Conservation (phyloP, 2,797 vertebrate species). For the Enteromius mattozi region DNA sequence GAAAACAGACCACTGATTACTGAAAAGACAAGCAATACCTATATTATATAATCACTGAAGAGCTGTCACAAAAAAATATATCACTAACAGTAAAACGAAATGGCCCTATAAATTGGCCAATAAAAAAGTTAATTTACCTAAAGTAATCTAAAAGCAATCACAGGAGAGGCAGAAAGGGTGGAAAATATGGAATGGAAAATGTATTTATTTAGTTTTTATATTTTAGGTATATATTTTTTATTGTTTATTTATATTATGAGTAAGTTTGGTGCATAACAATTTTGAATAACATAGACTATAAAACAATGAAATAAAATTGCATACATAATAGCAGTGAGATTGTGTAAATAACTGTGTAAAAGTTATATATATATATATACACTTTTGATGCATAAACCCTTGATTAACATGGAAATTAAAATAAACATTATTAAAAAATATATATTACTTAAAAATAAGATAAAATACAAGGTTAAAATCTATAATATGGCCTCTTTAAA, state of each 20-base stretch:
- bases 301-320: too few relatives aligned
- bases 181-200: too few relatives aligned
- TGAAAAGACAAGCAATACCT: neutral
- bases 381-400: neutral
- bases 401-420: neutral
- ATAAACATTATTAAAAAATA: neutral
- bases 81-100: neutral
- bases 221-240: too few relatives aligned
- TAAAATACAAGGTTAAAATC: neutral
- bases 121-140: neutral
- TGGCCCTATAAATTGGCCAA: neutral
- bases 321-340: too few relatives aligned
- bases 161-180: neutral
- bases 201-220: neutral
- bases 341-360: neutral
- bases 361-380: neutral
- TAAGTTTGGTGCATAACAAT: neutral
- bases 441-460: neutral
- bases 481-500: neutral
- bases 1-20: neutral
- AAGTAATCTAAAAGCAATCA: neutral
- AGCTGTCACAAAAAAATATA: neutral
- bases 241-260: neutral
- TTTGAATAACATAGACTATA: neutral
- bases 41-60: neutral